Conservation (phyloP, 2,113 vertebrate genomes). For the Lasiurus cinereus region DNA sequence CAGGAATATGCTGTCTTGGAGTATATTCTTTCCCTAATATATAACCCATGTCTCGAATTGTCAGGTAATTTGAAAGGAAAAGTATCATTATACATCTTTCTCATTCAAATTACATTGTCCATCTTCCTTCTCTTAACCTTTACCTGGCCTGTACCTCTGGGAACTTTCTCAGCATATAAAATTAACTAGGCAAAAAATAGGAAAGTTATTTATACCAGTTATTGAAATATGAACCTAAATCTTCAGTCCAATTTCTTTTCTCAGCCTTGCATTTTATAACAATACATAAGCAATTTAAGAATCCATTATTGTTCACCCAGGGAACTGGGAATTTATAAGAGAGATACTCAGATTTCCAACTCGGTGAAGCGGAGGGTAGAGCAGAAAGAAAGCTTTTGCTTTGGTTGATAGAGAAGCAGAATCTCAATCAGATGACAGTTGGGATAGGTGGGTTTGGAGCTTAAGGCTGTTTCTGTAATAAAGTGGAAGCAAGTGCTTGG, state of each 20-base stretch:
- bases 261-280: slow-evolving; percentile 1
- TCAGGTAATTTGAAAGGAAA: slow-evolving; percentile 85
- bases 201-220: background rate
- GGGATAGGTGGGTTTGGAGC: background rate
- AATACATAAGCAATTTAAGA: slow-evolving; percentile 26
- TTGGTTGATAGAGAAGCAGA: background rate
- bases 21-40: slow-evolving; percentile 77
- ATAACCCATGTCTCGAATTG: slow-evolving; percentile 82
- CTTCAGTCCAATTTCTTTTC: slow-evolving; percentile 12
- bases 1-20: slow-evolving; percentile 70
- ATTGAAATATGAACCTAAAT: slow-evolving; percentile 44
- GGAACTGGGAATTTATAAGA: background rate
- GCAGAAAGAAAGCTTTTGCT: background rate
- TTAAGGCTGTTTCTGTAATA: background rate
- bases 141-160: slow-evolving; percentile 51
- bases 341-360: background rate
- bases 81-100: slow-evolving; percentile 81
- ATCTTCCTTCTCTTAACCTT: slow-evolving; percentile 71
- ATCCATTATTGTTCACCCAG: background rate
- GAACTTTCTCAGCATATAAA: slow-evolving; percentile 74
- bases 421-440: accelerated
- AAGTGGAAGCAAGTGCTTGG: background rate
- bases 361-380: background rate
- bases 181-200: slow-evolving; percentile 66
- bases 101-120: slow-evolving; percentile 83